A percentile compares a stretch with the other conserved stretches of the same genome.
These are phyloP conservation scores for Listronotus bonariensis DNA, from an alignment of 1,140 invertebrate genomes.

Conservation along the genomic window DNA sequence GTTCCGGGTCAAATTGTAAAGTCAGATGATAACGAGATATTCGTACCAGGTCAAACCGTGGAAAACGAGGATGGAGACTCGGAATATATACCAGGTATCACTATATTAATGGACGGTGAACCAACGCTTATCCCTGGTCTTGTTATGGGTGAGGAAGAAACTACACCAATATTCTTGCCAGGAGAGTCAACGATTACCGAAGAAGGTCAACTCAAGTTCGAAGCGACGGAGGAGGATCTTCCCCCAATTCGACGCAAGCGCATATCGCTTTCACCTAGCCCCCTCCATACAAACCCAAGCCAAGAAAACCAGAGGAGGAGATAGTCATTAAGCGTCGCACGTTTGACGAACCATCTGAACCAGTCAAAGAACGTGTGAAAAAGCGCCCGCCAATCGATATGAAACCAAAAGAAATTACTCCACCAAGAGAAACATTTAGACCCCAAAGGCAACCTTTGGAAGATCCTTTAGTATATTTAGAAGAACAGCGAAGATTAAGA, in stretches of 20 bases:
- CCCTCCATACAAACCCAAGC: constrained; percentile 40
- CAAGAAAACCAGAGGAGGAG: constrained; percentile 42
- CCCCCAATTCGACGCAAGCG: constrained; percentile 24
- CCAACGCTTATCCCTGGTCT: constrained; percentile 66
- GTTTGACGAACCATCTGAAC: constrained; percentile 41
- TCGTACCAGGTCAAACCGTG: constrained; percentile 75
- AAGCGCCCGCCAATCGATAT: constrained; percentile 37
- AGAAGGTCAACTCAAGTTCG: constrained; percentile 57
- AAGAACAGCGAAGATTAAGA: constrained; percentile 42
- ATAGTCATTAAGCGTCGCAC: constrained; percentile 46
- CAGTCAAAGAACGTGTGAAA: constrained; percentile 44
- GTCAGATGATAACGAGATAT: constrained; percentile 67
- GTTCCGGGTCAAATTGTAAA: constrained; percentile 67
- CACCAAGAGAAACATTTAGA: constrained; percentile 41
- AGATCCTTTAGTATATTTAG: constrained; percentile 45
- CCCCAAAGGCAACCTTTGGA: constrained; percentile 37
- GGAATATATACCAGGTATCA: constrained; percentile 73
- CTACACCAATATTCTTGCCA: constrained; percentile 59
- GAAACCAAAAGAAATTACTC: constrained; percentile 39
- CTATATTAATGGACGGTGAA: constrained; percentile 67
- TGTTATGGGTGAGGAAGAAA: constrained; percentile 51
- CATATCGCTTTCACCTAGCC: constrained; percentile 27
- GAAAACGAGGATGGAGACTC: constrained; percentile 64
- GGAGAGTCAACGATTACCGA: constrained; percentile 63
- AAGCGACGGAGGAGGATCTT: constrained; percentile 49